These are phyloP conservation scores for Micromussa lordhowensis DNA, from an alignment of 92 coral and sea anemone species.

Conservation along the genomic window DNA sequence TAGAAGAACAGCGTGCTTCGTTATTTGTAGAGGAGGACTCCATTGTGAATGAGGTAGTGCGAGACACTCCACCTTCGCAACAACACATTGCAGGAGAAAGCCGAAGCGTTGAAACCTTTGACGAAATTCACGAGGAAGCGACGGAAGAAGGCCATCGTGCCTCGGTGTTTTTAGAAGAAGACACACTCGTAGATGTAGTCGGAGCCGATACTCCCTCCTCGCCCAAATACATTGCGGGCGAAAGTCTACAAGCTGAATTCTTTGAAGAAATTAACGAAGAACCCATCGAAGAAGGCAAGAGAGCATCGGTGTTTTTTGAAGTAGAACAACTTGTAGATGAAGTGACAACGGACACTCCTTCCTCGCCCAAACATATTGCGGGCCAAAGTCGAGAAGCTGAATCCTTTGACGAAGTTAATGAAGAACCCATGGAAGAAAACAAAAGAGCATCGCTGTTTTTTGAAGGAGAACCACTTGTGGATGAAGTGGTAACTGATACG, in stretches of 20 bases:
- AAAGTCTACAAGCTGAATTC: constrained; percentile 19
- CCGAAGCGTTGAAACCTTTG: constrained; percentile 13
- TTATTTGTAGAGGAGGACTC: neutral
- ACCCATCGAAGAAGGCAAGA: constrained; percentile 5
- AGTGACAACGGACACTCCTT: neutral
- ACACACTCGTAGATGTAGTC: constrained; percentile 23
- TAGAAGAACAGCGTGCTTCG: neutral
- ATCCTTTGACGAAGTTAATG: constrained; percentile 20
- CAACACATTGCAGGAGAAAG: neutral
- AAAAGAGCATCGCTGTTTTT: constrained; percentile 1
- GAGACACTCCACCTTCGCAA: neutral
- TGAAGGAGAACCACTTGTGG: constrained; percentile 21
- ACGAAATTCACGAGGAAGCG: constrained; percentile 29
- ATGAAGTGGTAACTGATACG: constrained; percentile 13
- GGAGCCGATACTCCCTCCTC: constrained; percentile 38
- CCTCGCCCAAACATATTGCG: constrained; percentile 5
- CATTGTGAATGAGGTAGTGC: neutral
- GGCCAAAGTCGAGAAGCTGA: neutral
- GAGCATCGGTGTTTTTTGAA: constrained; percentile 22
- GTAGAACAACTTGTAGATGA: constrained; percentile 8
- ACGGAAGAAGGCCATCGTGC: constrained; percentile 31
- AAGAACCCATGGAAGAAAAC: constrained; percentile 45
- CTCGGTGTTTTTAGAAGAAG: constrained; percentile 7
- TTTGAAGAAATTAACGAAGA: constrained; percentile 37
- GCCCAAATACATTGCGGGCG: constrained; percentile 40